Evolutionary conservation across 2,888 invertebrate species (phyloP).

Genomic region (Rutpela maculata): DNA sequence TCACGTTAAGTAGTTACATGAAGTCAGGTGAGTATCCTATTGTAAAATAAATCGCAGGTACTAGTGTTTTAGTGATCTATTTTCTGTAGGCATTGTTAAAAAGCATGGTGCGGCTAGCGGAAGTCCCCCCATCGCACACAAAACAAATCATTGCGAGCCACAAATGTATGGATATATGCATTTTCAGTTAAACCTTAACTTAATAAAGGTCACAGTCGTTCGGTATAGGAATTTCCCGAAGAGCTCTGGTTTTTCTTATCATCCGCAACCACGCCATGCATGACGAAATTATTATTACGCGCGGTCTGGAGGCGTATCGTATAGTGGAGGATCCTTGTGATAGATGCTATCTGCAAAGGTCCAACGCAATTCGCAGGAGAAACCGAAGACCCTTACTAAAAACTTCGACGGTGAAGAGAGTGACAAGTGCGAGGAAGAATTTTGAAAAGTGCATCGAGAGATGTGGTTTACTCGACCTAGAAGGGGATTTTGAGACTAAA

Average conservation of each 20-base stretch:
- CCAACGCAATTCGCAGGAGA: slow-evolving; percentile 54
- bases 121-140: slow-evolving; percentile 43
- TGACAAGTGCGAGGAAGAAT: slow-evolving; percentile 46
- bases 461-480: slow-evolving; percentile 45
- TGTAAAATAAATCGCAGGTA: slow-evolving; percentile 7
- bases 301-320: slow-evolving; percentile 50
- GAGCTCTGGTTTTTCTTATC: background rate
- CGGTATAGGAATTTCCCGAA: slow-evolving; percentile 6
- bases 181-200: slow-evolving; percentile 20
- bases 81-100: slow-evolving; percentile 51
- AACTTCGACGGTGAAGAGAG: slow-evolving; percentile 47
- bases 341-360: slow-evolving; percentile 53
- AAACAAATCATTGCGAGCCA: slow-evolving; percentile 1
- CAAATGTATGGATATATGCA: background rate
- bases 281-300: slow-evolving; percentile 43
- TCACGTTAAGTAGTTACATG: slow-evolving; percentile 21
- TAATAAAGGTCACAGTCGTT: background rate
- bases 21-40: slow-evolving; percentile 24
- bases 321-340: slow-evolving; percentile 37
- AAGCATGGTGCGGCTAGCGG: slow-evolving; percentile 49
- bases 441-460: slow-evolving; percentile 52
- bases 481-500: slow-evolving; percentile 34
- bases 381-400: slow-evolving; percentile 42
- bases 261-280: slow-evolving; percentile 29
- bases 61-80: slow-evolving; percentile 49